Conservation (phyloP, 2,113 vertebrate genomes). For the Nicator chloris region DNA sequence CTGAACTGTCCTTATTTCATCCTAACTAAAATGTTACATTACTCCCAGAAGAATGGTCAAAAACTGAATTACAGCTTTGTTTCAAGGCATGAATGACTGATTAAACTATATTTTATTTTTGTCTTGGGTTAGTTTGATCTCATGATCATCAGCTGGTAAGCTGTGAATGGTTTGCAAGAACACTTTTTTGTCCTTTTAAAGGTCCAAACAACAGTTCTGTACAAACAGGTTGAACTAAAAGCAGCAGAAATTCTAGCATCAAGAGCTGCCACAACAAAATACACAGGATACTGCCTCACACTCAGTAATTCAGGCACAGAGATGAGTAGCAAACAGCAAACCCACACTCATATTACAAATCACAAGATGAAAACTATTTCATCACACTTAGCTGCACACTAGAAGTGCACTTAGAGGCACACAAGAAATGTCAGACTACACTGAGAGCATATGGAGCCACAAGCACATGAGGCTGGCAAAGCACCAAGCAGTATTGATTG, state of each 20-base stretch:
- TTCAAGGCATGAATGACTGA: neutral
- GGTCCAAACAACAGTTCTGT: neutral
- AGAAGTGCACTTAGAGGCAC: neutral
- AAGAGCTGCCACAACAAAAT: neutral
- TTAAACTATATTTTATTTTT: neutral
- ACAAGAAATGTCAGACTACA: neutral
- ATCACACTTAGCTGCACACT: neutral
- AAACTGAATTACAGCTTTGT: neutral
- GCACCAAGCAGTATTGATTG: neutral
- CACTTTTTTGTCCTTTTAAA: neutral
- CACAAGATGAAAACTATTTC: neutral
- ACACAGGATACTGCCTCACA: neutral
- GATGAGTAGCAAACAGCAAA: neutral
- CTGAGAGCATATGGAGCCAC: neutral
- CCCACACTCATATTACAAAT: neutral
- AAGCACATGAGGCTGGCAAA: neutral
- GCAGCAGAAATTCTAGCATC: neutral
- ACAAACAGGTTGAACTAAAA: neutral
- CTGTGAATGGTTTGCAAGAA: neutral
- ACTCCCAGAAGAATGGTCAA: constrained; percentile 20
- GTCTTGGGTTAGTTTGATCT: neutral
- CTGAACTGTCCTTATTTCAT: neutral
- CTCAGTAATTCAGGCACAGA: neutral
- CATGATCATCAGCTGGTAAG: neutral
- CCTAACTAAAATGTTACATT: neutral